A percentile compares a stretch with the other conserved stretches of the same genome.
phyloP scores from a whole-genome alignment of 2,888 invertebrate species.

The Tachina grossa region DNA sequence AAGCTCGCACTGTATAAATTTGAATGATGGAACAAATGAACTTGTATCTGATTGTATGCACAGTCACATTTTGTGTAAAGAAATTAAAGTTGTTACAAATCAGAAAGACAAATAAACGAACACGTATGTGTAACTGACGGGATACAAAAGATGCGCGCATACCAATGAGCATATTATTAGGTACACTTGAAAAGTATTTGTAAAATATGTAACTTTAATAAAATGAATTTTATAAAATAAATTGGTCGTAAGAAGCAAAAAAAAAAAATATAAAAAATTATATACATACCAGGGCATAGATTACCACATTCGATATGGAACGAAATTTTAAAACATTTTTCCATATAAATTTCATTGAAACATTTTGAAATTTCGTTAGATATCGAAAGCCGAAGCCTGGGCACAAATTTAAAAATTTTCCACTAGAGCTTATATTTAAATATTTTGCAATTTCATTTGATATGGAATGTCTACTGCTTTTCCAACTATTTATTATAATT shows the following conservation, averaged over 20 bases:
- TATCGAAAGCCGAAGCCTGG: too few relatives aligned
- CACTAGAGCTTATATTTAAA: too few relatives aligned
- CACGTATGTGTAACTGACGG: conserved; percentile 35
- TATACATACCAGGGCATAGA: too few relatives aligned
- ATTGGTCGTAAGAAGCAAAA: too few relatives aligned
- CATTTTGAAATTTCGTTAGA: not conserved
- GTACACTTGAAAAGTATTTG: not conserved
- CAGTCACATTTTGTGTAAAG: conserved; percentile 70
- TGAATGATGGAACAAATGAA: conserved; percentile 70
- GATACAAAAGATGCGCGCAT: not conserved
- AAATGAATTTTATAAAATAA: too few relatives aligned
- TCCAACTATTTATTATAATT: too few relatives aligned
- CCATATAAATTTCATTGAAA: not conserved
- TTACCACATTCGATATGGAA: too few relatives aligned
- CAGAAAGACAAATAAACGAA: conserved; percentile 62
- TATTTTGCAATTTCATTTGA: too few relatives aligned
- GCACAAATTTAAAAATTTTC: too few relatives aligned
- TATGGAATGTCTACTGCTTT: too few relatives aligned
- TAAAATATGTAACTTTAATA: not conserved
- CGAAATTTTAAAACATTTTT: too few relatives aligned
- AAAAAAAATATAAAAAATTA: too few relatives aligned
- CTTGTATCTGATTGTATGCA: conserved; percentile 71
- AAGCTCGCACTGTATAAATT: conserved; percentile 33
- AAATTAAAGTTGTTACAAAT: conserved; percentile 71
- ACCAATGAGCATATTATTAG: not conserved